These are phyloP conservation scores for Drosophila anomelani DNA, from an alignment of 2,888 invertebrate genomes.

Conservation along the genomic window DNA sequence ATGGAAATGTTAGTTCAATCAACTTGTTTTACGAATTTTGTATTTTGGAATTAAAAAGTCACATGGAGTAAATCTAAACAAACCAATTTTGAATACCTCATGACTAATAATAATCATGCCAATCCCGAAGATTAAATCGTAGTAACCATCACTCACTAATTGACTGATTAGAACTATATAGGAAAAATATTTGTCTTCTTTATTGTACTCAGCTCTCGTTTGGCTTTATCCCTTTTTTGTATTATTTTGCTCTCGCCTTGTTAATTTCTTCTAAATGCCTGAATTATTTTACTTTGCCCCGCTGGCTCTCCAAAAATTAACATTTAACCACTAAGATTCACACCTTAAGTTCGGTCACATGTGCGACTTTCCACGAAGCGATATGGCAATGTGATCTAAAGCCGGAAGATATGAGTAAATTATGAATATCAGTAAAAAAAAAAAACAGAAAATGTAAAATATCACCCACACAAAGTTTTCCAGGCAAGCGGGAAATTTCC, in stretches of 20 bases:
- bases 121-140: conserved; percentile 11
- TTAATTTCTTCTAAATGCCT: conserved; percentile 35
- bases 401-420: conserved; percentile 24
- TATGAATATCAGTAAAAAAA: conserved; percentile 8
- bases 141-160: conserved; percentile 29
- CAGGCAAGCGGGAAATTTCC: conserved; percentile 6
- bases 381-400: conserved; percentile 20
- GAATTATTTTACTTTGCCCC: conserved; percentile 19
- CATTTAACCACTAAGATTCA: conserved; percentile 53
- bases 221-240: conserved; percentile 1
- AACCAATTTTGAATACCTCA: neutral
- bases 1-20: too few relatives aligned
- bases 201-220: conserved; percentile 1
- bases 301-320: conserved; percentile 43
- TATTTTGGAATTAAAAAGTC: neutral
- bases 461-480: conserved; percentile 28
- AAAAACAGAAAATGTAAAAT: neutral
- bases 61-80: neutral
- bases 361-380: conserved; percentile 57
- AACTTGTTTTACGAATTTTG: neutral
- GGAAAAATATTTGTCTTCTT: conserved; percentile 21
- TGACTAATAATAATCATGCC: neutral
- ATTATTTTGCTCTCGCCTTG: conserved; percentile 8
- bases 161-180: conserved; percentile 17
- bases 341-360: conserved; percentile 63